Evolutionary conservation across 2,888 invertebrate genomes (phyloP).

Genomic region (Gortyna flavago): DNA sequence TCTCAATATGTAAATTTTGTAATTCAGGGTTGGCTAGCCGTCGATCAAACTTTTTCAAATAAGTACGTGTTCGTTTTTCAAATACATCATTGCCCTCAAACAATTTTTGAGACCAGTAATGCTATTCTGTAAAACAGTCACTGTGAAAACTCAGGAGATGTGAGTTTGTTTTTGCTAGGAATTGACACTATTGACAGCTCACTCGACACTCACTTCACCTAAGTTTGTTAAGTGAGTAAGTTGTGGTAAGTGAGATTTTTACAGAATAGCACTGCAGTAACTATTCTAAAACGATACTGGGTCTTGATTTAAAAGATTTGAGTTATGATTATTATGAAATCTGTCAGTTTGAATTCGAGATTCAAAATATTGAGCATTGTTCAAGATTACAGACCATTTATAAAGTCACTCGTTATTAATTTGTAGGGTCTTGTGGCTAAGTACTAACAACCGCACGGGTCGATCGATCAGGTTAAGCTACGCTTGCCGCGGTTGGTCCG

Average conservation of each 20-base stretch:
- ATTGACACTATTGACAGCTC: too few species aligned
- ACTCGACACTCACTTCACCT: too few species aligned
- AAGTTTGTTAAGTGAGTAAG: too few species aligned
- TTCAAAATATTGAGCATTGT: conserved; percentile 7
- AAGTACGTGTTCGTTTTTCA: conserved; percentile 18
- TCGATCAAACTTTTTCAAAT: conserved; percentile 30
- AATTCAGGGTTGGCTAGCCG: conserved; percentile 3
- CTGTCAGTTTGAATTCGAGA: conserved; percentile 12
- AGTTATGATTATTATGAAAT: conserved; percentile 9
- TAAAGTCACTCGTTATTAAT: neutral
- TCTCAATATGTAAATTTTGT: conserved; percentile 1
- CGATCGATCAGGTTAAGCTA: neutral
- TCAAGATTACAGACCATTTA: neutral
- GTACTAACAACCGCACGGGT: neutral
- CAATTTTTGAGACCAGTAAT: neutral
- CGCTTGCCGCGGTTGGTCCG: neutral
- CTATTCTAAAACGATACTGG: neutral
- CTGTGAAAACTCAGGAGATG: too few species aligned
- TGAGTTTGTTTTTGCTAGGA: too few species aligned
- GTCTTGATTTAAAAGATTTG: neutral
- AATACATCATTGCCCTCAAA: neutral
- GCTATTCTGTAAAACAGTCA: too few species aligned
- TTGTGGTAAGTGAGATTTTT: too few species aligned
- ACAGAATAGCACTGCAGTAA: too few species aligned
- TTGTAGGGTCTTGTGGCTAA: neutral